Evolutionary conservation across 1,140 invertebrate genomes (phyloP).

Genomic region (Lepidurus couesii): DNA sequence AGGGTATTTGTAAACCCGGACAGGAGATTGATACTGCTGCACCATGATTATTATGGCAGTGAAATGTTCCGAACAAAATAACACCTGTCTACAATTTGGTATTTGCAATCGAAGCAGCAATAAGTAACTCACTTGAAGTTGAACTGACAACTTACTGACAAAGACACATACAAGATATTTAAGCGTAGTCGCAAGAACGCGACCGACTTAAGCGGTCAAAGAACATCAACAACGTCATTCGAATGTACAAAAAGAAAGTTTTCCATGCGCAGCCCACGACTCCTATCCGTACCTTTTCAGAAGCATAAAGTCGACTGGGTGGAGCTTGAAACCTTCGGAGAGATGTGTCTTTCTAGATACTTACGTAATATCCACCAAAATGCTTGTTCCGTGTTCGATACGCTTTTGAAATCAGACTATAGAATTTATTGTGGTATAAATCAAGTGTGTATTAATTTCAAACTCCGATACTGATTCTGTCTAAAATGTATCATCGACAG

Average conservation of each 20-base stretch:
- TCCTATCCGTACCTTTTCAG: background rate
- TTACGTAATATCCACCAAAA: no score
- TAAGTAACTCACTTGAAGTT: background rate
- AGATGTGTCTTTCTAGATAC: no score
- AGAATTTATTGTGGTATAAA: no score
- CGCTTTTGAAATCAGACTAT: no score
- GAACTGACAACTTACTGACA: background rate
- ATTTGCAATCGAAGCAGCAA: background rate
- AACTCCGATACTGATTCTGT: no score
- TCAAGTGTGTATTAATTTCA: no score
- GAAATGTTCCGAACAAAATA: background rate
- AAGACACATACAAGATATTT: background rate
- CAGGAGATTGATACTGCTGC: conserved; percentile 91
- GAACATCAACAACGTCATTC: background rate
- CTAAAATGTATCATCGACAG: no score
- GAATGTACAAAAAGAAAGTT: background rate
- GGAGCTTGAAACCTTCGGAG: background rate
- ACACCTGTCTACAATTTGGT: background rate
- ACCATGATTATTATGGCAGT: conserved; percentile 63
- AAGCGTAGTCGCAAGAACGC: background rate
- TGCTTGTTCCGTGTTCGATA: no score
- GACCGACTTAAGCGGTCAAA: background rate
- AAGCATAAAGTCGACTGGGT: background rate
- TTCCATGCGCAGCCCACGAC: background rate
- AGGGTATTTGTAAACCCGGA: conserved; percentile 92